phyloP scores from a whole-genome alignment of 2,113 vertebrate species.

The Melanerpes aurifrons region DNA sequence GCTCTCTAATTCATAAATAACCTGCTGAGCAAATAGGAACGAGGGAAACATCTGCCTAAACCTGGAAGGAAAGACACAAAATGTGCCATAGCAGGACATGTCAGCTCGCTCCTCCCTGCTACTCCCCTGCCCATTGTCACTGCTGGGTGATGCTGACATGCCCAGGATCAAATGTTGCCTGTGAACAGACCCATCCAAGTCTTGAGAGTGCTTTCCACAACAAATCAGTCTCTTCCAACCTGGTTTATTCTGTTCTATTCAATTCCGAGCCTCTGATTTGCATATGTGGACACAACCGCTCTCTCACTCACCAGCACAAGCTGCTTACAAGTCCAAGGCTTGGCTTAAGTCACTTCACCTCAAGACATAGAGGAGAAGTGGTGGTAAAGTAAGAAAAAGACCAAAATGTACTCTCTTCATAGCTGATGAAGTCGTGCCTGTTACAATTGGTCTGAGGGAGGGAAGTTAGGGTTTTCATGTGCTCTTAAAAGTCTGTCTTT shows the following conservation, averaged over 20 bases:
- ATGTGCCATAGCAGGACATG: accelerated
- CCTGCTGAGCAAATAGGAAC: not conserved
- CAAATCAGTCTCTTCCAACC: too few relatives aligned
- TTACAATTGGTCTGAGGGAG: not conserved
- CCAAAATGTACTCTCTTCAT: accelerated
- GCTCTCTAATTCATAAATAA: not conserved
- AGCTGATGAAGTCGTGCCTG: not conserved
- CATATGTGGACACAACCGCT: not conserved
- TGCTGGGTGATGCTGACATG: accelerated
- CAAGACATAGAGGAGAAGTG: not conserved
- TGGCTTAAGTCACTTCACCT: not conserved
- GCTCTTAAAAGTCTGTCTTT: not conserved
- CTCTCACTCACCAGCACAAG: not conserved
- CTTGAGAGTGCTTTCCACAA: not conserved
- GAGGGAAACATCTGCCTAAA: not conserved
- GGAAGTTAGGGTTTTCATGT: not conserved
- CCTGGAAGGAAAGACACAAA: not conserved
- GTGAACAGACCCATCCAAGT: not conserved
- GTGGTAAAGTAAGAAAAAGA: not conserved
- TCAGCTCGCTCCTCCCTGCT: not conserved
- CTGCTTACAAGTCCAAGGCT: not conserved
- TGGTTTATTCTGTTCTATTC: too few relatives aligned
- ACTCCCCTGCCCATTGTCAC: not conserved
- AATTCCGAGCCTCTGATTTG: not conserved
- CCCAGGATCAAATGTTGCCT: accelerated